A percentile compares a stretch with the other conserved stretches of the same genome.
These are phyloP conservation scores for Mohoua ochrocephala DNA, from an alignment of 2,113 vertebrate genomes.

Conservation along the genomic window DNA sequence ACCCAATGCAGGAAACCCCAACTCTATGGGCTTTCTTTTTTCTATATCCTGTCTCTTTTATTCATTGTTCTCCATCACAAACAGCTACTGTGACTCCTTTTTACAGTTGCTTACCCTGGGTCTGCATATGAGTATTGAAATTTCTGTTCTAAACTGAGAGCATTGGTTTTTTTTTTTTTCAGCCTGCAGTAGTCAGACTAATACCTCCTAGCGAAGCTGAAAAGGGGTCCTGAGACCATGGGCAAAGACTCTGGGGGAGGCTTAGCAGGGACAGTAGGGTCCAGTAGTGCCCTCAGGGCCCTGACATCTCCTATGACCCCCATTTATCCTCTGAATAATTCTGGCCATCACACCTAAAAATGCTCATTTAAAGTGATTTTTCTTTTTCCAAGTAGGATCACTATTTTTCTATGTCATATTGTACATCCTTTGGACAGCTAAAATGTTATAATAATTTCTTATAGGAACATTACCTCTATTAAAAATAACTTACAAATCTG, in stretches of 20 bases:
- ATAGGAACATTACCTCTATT: not conserved
- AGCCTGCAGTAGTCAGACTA: not conserved
- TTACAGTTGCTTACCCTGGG: not conserved
- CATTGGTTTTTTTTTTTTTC: not conserved
- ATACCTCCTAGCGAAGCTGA: not conserved
- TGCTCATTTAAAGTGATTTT: not conserved
- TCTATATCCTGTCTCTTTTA: not conserved
- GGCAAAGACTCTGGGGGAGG: not conserved
- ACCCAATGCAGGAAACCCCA: not conserved
- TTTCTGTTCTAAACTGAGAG: not conserved
- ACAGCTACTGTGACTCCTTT: not conserved
- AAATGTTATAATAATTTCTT: not conserved
- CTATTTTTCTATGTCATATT: not conserved
- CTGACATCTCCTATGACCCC: not conserved
- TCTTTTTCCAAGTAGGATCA: not conserved
- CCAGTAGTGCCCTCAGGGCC: not conserved
- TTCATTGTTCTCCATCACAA: not conserved
- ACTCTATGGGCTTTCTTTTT: not conserved
- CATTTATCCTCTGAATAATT: not conserved
- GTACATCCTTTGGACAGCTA: not conserved
- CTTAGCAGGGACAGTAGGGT: not conserved
- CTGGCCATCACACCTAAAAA: not conserved
- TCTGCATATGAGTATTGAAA: not conserved
- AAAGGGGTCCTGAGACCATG: not conserved
- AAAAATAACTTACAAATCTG: not conserved